These are phyloP conservation scores for Nyctalus aviator DNA, from an alignment of 2,797 vertebrate genomes.

Conservation along the genomic window DNA sequence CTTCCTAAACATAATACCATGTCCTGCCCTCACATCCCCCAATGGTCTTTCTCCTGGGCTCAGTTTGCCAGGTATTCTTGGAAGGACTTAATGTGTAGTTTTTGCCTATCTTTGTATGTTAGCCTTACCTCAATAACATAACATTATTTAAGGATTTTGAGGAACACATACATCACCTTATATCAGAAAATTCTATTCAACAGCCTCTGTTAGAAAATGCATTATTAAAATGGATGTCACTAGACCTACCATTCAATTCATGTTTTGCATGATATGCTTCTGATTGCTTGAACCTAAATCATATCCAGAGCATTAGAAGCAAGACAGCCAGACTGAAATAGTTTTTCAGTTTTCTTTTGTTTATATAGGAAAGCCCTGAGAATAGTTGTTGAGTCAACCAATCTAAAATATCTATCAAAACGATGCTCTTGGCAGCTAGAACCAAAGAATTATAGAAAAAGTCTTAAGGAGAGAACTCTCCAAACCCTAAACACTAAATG, in stretches of 20 bases:
- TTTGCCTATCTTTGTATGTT: neutral
- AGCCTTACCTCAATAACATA: neutral
- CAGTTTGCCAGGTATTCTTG: neutral
- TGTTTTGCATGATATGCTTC: neutral
- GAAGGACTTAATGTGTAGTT: neutral
- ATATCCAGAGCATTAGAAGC: neutral
- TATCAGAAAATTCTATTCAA: constrained; percentile 29
- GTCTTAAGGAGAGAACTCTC: neutral
- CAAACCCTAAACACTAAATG: neutral
- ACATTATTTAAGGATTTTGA: neutral
- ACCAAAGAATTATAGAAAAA: neutral
- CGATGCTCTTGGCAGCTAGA: neutral
- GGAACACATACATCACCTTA: neutral
- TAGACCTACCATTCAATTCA: neutral
- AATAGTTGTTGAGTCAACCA: constrained; percentile 1
- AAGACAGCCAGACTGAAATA: neutral
- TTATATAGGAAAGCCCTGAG: neutral
- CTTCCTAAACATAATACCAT: neutral
- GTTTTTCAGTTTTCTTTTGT: neutral
- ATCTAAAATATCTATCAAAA: neutral
- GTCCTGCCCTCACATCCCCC: neutral
- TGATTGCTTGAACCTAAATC: neutral
- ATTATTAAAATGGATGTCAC: neutral
- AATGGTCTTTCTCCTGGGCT: neutral
- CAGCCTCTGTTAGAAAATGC: neutral